Percentiles rank a stretch among this genome's conserved stretches.
phyloP scores from a whole-genome alignment of 2,113 vertebrate species.

The Scatophagus argus region DNA sequence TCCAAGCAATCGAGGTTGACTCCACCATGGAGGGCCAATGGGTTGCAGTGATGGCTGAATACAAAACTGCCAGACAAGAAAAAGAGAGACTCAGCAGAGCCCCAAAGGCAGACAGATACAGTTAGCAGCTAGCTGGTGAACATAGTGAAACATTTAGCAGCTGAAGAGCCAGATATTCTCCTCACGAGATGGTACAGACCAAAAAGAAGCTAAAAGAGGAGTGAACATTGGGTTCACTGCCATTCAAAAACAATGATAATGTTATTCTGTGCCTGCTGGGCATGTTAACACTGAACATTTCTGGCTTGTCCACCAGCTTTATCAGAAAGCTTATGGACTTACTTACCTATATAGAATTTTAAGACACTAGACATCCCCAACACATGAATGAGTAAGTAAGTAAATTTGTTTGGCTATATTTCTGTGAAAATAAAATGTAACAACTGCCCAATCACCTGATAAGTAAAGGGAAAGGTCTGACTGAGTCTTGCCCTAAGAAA shows the following conservation, averaged over 20 bases:
- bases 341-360: too few species aligned
- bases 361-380: too few species aligned
- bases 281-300: not conserved
- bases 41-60: slow-evolving; percentile 11
- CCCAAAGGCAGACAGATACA: not conserved
- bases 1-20: not conserved
- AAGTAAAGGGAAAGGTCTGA: too few species aligned
- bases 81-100: not conserved
- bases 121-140: not conserved
- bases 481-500: not conserved
- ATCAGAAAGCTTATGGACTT: too few species aligned
- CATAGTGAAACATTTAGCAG: not conserved
- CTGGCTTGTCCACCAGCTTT: too few species aligned
- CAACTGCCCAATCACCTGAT: too few species aligned
- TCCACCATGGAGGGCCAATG: not conserved
- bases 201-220: slow-evolving; percentile 1
- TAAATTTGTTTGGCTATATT: too few species aligned
- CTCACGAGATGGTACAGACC: not conserved
- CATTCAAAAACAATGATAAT: not conserved
- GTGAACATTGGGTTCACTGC: not conserved
- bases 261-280: not conserved
- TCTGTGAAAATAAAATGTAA: too few species aligned
- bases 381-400: too few species aligned
- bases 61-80: slow-evolving; percentile 7
- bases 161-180: not conserved